phyloP scores from a whole-genome alignment of 1,140 invertebrate species.

The Bombyx mori region DNA sequence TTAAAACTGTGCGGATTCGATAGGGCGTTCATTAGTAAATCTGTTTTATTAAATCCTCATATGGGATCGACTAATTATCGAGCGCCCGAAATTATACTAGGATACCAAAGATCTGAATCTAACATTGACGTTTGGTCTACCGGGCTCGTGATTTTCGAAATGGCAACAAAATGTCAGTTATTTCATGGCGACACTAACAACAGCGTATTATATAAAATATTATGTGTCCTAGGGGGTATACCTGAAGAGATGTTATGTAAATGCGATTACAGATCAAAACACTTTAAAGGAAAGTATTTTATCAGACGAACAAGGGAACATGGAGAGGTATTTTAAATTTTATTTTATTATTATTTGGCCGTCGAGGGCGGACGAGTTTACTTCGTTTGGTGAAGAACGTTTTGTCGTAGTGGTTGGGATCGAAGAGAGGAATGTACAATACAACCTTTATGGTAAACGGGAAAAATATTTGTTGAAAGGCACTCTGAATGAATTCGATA shows the following conservation, averaged over 20 bases:
- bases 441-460: too few species aligned
- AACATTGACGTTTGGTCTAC: constrained; percentile 41
- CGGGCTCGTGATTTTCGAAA: constrained; percentile 35
- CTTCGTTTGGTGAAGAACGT: too few species aligned
- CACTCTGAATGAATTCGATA: too few species aligned
- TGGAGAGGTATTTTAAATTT: constrained; percentile 14
- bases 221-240: constrained; percentile 26
- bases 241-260: constrained; percentile 23
- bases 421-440: too few species aligned
- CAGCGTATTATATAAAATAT: constrained; percentile 33
- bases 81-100: constrained; percentile 40
- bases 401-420: too few species aligned
- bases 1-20: constrained; percentile 46
- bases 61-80: constrained; percentile 29
- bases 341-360: constrained; percentile 1
- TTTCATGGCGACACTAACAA: constrained; percentile 28
- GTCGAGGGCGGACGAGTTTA: too few species aligned
- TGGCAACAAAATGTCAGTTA: constrained; percentile 25
- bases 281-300: constrained; percentile 21
- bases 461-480: too few species aligned
- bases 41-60: constrained; percentile 9
- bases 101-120: constrained; percentile 19
- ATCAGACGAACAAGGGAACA: constrained; percentile 7
- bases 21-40: constrained; percentile 11
- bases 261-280: constrained; percentile 3